phyloP scores from a whole-genome alignment of 2,113 vertebrate species.

The Brachyistius frenatus region DNA sequence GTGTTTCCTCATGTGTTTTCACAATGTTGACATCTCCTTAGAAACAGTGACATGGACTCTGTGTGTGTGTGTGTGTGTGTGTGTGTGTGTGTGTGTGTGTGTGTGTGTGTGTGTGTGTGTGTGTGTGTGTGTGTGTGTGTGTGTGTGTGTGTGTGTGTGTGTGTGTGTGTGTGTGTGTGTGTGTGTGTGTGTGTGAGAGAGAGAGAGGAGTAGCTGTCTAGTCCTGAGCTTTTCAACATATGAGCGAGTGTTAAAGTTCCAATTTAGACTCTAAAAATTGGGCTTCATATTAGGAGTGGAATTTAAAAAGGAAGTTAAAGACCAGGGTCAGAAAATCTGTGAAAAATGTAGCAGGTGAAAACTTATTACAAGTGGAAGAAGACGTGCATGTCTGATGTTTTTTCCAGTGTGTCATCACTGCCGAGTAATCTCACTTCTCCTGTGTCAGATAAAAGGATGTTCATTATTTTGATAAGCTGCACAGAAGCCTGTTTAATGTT shows the following conservation, averaged over 20 bases:
- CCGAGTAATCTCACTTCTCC: too few relatives aligned
- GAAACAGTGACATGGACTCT: constrained; percentile 52
- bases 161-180: neutral
- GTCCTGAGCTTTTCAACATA: neutral
- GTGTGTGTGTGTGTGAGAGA: neutral
- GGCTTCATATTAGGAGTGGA: neutral
- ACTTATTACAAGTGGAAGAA: too few relatives aligned
- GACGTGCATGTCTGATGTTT: too few relatives aligned
- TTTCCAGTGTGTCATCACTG: too few relatives aligned
- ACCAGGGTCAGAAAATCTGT: too few relatives aligned
- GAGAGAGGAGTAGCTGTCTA: too few relatives aligned
- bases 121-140: neutral
- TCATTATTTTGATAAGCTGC: constrained; percentile 5
- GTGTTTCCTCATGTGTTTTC: constrained; percentile 74
- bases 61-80: constrained; percentile 18
- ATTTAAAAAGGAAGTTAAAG: neutral
- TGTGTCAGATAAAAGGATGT: constrained; percentile 19
- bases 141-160: neutral
- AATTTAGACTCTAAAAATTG: neutral
- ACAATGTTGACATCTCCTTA: constrained; percentile 78
- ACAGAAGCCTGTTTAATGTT: too few relatives aligned
- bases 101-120: neutral
- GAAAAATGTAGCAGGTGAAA: too few relatives aligned
- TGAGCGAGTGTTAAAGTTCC: neutral
- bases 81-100: neutral